These are phyloP conservation scores for Sinocyclocheilus maitianheensis DNA, from an alignment of 2,113 vertebrate genomes.

Conservation along the genomic window DNA sequence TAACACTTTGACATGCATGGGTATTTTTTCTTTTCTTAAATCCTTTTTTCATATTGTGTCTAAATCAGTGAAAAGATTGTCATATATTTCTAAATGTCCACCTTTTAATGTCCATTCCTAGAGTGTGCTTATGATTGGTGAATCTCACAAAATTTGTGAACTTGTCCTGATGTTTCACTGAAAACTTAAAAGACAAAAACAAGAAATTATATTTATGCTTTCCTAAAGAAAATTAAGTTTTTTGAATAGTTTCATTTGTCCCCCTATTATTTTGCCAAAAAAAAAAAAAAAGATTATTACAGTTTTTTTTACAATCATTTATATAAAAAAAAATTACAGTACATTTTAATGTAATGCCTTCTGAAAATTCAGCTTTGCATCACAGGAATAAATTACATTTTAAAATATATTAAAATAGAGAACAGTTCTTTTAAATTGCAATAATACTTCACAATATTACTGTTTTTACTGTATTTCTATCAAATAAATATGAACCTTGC, in stretches of 20 bases:
- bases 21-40: background rate
- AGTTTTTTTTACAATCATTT: too few relatives aligned
- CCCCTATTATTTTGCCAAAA: too few relatives aligned
- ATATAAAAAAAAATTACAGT: too few relatives aligned
- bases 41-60: background rate
- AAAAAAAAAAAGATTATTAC: too few relatives aligned
- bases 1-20: conserved; percentile 15
- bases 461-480: background rate
- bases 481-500: background rate
- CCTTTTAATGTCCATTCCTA: conserved; percentile 2
- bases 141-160: background rate
- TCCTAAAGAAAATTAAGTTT: background rate
- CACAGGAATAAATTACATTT: background rate
- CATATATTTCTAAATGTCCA: background rate
- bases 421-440: background rate
- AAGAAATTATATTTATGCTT: background rate
- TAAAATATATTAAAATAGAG: background rate
- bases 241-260: background rate
- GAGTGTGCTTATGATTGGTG: conserved; percentile 23
- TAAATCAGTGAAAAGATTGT: background rate
- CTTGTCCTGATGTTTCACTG: background rate
- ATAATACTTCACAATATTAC: background rate
- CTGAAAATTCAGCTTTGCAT: background rate
- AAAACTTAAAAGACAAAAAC: background rate
- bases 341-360: too few relatives aligned